Base-by-base conservation (phyloP, 2,113 vertebrate genomes). In the Macaca mulatta region DNA sequence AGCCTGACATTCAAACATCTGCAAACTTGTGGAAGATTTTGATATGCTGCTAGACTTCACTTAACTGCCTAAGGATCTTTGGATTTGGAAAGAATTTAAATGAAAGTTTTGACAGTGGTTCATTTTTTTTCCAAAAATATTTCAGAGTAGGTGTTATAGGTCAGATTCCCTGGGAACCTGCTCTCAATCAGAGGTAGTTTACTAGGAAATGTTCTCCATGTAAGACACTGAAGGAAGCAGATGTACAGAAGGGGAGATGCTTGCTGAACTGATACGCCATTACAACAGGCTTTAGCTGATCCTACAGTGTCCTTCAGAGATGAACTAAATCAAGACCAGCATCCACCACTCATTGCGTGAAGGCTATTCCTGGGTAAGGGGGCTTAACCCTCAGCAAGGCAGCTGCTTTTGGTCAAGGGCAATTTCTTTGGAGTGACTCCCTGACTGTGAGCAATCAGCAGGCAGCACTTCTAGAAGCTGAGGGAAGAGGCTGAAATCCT, bases 1-100 rank as follows among this genome's bases (percentile, higher is more conserved):
- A 91, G n/a, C 67, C 82, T 77, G 45, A 25, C 61, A 77, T 69
- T 83, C 57, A 70, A 52, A 92, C 74, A 38, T 61, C 89, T 92
- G 61, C 85, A 93, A 59, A 84, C 32, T 75, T 70, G 35, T n/a
- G 35, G 64, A 40, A 38, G n/a, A 57, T 82, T 94, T 89, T 92
- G 82, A 96, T 93, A 72, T 13, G 9, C 32, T 83, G 11, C 67
- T 69, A 52, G 45, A 61, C 30, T 89, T 96, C 35, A n/a, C 82
- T 50, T 48, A 45, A 64, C 16, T 75, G 55, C 74, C 70, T 77
- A 57, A 40, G 59, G 40, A 64, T 89, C 11, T 57, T 89, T 48
- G 16, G n/a, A 25, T 83, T 82, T 75, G 48, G 50, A 25, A 74
- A 77, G 74, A 89, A 85, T 93, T 85, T 77, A 82, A 97, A 94